phyloP scores from a whole-genome alignment of 2,888 invertebrate species.

The Acleris literana region DNA sequence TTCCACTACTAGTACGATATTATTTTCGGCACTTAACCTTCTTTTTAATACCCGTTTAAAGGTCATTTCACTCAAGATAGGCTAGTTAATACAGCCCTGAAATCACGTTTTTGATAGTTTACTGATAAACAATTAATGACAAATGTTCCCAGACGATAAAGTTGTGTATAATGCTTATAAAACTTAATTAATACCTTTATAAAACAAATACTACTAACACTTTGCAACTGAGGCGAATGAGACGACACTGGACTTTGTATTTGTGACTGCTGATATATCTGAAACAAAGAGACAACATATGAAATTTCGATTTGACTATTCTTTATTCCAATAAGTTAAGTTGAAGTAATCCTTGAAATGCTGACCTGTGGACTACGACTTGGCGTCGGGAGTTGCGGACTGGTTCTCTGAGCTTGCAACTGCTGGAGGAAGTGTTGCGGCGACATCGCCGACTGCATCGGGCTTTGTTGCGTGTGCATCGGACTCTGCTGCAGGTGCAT shows the following conservation, averaged over 20 bases:
- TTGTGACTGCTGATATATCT: conserved; percentile 80
- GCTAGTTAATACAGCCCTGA: too few species aligned
- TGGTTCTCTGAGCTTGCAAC: conserved; percentile 74
- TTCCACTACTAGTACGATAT: too few species aligned
- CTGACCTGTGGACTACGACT: conserved; percentile 78
- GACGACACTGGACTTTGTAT: conserved; percentile 78
- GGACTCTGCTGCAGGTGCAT: conserved; percentile 40
- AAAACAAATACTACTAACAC: conserved; percentile 54
- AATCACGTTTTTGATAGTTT: too few species aligned
- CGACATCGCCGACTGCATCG: conserved; percentile 52
- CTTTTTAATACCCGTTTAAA: too few species aligned
- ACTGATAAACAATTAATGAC: too few species aligned
- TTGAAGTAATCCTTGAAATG: neutral
- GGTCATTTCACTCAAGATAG: too few species aligned
- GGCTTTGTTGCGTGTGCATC: conserved; percentile 39
- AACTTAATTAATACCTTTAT: too few species aligned
- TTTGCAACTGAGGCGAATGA: conserved; percentile 78
- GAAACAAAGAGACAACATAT: conserved; percentile 39
- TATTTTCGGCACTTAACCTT: too few species aligned
- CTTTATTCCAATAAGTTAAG: too few species aligned
- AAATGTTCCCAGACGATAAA: too few species aligned
- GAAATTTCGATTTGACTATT: too few species aligned
- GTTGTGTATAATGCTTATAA: too few species aligned
- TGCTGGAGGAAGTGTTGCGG: conserved; percentile 67
- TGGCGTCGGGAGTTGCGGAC: conserved; percentile 76